phyloP scores from a whole-genome alignment of 1,140 invertebrate species.

The Oedothorax gibbosus region DNA sequence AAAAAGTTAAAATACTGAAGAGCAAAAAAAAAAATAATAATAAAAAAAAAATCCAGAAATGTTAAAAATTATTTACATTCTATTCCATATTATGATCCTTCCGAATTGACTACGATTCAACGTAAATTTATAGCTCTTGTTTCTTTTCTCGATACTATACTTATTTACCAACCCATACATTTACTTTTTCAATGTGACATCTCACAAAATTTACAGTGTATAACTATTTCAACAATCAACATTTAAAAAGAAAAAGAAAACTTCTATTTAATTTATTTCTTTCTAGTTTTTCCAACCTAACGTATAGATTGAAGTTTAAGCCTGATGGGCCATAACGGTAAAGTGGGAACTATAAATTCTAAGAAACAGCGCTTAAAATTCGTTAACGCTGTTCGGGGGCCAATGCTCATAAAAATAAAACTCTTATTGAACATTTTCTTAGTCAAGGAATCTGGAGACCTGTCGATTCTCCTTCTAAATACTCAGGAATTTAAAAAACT shows the following conservation, averaged over 20 bases:
- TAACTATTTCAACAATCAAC: conserved; percentile 41
- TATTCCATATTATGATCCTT: conserved; percentile 48
- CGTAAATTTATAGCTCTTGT: conserved; percentile 44
- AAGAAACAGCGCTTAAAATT: conserved; percentile 57
- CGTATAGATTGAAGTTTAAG: conserved; percentile 51
- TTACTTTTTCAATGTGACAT: conserved; percentile 35
- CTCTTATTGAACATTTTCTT: conserved; percentile 43
- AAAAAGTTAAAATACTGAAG: background rate
- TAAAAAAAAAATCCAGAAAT: conserved; percentile 13
- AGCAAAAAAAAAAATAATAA: background rate
- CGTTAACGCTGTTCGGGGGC: conserved; percentile 44
- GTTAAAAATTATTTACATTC: conserved; percentile 50
- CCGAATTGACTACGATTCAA: conserved; percentile 43
- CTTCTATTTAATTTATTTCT: conserved; percentile 44
- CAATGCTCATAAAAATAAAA: conserved; percentile 58
- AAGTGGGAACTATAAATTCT: conserved; percentile 58
- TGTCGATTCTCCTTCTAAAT: conserved; percentile 46
- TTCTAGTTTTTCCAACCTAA: conserved; percentile 33
- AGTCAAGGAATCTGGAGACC: conserved; percentile 40
- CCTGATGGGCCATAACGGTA: conserved; percentile 55
- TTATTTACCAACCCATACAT: conserved; percentile 36
- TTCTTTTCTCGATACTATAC: conserved; percentile 11
- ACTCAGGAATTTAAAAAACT: conserved; percentile 24
- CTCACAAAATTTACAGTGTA: conserved; percentile 49
- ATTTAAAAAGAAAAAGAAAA: background rate